Base-by-base conservation (phyloP, 2,113 vertebrate genomes). In the Callorhinus ursinus region DNA sequence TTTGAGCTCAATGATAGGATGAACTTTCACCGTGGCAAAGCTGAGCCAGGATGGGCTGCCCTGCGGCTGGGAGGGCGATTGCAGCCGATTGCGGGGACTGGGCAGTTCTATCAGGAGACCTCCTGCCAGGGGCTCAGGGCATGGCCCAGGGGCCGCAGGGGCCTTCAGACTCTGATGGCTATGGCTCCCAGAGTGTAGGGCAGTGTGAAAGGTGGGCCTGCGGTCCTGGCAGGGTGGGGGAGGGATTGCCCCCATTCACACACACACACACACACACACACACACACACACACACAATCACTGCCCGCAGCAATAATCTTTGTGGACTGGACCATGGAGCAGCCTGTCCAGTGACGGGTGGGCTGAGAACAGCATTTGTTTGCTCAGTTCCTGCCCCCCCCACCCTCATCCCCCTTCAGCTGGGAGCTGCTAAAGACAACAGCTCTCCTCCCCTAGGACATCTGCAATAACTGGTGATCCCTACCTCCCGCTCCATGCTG, bases 51-150 rank as follows among this genome's bases (percentile, higher is more conserved):
- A 31, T 22, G 8, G 67, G 63, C 74, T 81, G 39, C 46, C 53
- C 0, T 0, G 0, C 1, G 0, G 22, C 59, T 0, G 4, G 13
- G 4, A n/a, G 31, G 0, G 0, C 19, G 24, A 77, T 24, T 10
- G 7, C 15, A 19, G 0, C 0, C 19, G 24, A 77, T 24, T 10
- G 7, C 15, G 19, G 14, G 67, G 33, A 18, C 69, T 4, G 10
- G 31, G 12, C 15, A 9, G 39, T 31, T 65, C 7, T 31, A 21
- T 12, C 39, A 49, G 49, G n/a, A 7, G 33, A 39, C 85, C 42
- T 55, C 31, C 15, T 46, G 80, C 28, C 8, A 28, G 24, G 24
- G 26, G 1, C 59, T 19, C 59, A 14, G 16, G 49, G 24, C 9
- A 49, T 57, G 16, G 33, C 5, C 2, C 31, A 21, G 63, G 13